phyloP scores from a whole-genome alignment of 2,888 invertebrate species.

The Drosophila percnosoma region DNA sequence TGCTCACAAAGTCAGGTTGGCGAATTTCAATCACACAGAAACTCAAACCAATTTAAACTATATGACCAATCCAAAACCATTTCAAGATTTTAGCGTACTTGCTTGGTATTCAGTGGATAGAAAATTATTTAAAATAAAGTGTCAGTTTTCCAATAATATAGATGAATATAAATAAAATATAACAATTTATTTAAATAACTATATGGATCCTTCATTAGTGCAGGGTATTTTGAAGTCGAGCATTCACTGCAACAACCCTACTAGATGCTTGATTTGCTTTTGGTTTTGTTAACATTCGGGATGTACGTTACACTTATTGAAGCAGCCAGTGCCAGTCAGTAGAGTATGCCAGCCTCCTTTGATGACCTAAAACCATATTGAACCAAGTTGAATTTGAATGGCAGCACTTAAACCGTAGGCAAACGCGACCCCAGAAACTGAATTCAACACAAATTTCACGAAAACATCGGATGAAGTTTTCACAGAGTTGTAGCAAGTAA shows the following conservation, averaged over 20 bases:
- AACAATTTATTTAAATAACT: too few relatives aligned
- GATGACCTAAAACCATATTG: slow-evolving; percentile 15
- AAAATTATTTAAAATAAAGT: neutral
- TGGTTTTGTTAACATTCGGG: neutral
- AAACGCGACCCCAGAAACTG: slow-evolving; percentile 51
- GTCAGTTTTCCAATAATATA: neutral
- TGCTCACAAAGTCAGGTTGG: neutral
- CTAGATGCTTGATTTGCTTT: neutral
- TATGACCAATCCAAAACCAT: neutral
- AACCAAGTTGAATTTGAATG: slow-evolving; percentile 42
- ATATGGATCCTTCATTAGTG: neutral
- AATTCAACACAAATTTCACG: slow-evolving; percentile 51
- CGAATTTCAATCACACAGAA: neutral
- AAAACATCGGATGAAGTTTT: slow-evolving; percentile 42
- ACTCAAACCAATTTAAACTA: neutral
- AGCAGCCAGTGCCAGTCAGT: slow-evolving; percentile 1
- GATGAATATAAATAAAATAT: too few relatives aligned
- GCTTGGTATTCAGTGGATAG: neutral
- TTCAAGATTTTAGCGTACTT: neutral
- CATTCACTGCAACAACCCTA: neutral
- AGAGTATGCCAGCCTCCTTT: slow-evolving; percentile 13
- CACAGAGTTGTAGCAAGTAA: slow-evolving; percentile 42
- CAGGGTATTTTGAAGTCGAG: neutral
- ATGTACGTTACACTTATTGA: neutral
- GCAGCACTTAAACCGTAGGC: slow-evolving; percentile 50